Percentiles rank a stretch among this genome's conserved stretches.
phyloP scores from a whole-genome alignment of 2,888 invertebrate species.

The Gymnoscelis rufifasciata region DNA sequence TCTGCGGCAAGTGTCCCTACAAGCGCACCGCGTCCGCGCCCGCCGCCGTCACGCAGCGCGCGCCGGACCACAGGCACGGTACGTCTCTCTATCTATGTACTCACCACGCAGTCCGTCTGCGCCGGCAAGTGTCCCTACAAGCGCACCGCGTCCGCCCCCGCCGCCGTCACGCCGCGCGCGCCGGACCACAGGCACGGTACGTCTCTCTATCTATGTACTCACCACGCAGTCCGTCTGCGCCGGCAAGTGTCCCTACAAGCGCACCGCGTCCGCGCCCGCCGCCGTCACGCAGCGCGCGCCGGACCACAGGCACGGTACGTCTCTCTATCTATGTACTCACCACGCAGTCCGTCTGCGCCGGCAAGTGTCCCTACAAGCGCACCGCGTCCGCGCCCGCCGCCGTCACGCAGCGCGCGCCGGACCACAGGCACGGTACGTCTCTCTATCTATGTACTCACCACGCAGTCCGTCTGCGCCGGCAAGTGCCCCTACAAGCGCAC shows the following conservation, averaged over 20 bases:
- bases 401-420: conserved; percentile 81
- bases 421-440: conserved; percentile 78
- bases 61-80: conserved; percentile 78
- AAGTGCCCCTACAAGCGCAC: conserved; percentile 98
- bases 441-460: too few species aligned
- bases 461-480: conserved; percentile 90
- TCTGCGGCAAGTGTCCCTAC: conserved; percentile 96
- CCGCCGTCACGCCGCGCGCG: too few species aligned
- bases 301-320: too few species aligned
- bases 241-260: conserved; percentile 32
- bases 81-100: too few species aligned
- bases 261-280: conserved; percentile 80
- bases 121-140: too few species aligned
- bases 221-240: conserved; percentile 64
- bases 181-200: conserved; percentile 81
- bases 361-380: conserved; percentile 96
- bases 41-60: conserved; percentile 86
- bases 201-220: too few species aligned
- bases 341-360: conserved; percentile 91
- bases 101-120: too few species aligned
- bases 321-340: too few species aligned
- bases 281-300: too few species aligned
- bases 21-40: conserved; percentile 96
- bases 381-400: conserved; percentile 96
- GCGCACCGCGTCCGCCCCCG: too few species aligned